Percentiles rank a stretch among this genome's conserved stretches.
Conservation (phyloP, 2,113 vertebrate genomes). For the Notechis scutatus region DNA sequence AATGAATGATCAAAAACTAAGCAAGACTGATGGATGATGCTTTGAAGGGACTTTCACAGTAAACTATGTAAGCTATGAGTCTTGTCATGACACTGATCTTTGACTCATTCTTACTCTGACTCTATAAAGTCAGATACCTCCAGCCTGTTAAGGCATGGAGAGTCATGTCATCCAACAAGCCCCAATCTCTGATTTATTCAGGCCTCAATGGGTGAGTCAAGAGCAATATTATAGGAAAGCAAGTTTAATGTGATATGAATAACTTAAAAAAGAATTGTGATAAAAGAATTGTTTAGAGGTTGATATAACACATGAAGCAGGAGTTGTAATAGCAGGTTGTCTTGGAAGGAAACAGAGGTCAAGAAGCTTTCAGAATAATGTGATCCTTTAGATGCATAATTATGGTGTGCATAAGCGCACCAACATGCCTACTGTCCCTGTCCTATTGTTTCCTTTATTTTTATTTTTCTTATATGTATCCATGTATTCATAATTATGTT, state of each 20-base stretch:
- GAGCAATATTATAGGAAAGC: neutral
- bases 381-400: neutral
- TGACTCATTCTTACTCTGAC: neutral
- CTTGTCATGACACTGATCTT: neutral
- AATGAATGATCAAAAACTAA: neutral
- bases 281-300: neutral
- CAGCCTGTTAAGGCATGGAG: neutral
- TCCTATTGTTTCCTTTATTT: too few relatives aligned
- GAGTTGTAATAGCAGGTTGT: neutral
- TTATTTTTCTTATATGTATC: too few relatives aligned
- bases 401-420: too few relatives aligned
- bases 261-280: neutral
- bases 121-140: slow-evolving; percentile 2
- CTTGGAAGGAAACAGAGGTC: neutral
- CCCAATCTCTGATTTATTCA: neutral
- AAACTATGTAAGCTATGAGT: neutral
- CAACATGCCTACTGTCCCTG: too few relatives aligned
- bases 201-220: neutral
- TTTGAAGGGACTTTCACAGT: neutral
- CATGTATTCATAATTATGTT: too few relatives aligned
- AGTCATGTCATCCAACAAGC: neutral
- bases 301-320: neutral
- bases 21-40: neutral
- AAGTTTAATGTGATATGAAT: neutral
- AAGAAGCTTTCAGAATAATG: neutral